Base-by-base conservation (phyloP, 2,888 invertebrate genomes). In the Lepidochrysops patricia region DNA sequence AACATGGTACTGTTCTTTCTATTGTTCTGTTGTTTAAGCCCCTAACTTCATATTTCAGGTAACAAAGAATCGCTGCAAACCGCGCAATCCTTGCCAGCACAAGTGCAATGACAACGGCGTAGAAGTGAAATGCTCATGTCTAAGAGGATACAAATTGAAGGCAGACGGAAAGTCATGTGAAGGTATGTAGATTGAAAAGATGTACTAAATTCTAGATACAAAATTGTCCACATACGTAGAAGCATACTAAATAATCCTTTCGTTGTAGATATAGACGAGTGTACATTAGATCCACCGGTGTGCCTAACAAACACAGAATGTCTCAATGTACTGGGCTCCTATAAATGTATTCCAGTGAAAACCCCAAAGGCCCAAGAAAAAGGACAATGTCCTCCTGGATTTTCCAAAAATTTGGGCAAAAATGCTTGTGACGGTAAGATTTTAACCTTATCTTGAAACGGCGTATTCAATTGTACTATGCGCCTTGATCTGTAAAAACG, bases 251-350 rank as follows among this genome's bases (percentile, higher is more conserved):
- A 23, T 12, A 50, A 49, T 35, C 37, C 15, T 56, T 56, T 49
- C 34, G 4, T 43, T 43, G 43, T 15, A 96, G 96, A 96, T 76
- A 92, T 96, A 62, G 92, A 96, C 74, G 96, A 96, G 74, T 96
- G 96, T 70, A 74, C 80, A 3, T 83, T 91, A 23, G 90, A 91
- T 12, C 75, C 87, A 3, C 87, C 92, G 54, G 78, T 90, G 0
- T 95, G 95, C 69, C 88, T 89, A 0, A 72, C 83, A 0, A 84
- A 87, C 13, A 91, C 92, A n/a, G 75, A 89, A 25, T 94, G 94
- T 70, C 81, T 90, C 57, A 94, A 94, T 72, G 90, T 92, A 60
- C 90, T 91, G 27, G 94, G 94, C 0, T 92, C 92, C 0, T 93
- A 93, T 76, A 91, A 87, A 63, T 94, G 94, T 66, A 84, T 90